phyloP scores from a whole-genome alignment of 2,113 vertebrate species.

The Boulengeromyrus knoepffleri region DNA sequence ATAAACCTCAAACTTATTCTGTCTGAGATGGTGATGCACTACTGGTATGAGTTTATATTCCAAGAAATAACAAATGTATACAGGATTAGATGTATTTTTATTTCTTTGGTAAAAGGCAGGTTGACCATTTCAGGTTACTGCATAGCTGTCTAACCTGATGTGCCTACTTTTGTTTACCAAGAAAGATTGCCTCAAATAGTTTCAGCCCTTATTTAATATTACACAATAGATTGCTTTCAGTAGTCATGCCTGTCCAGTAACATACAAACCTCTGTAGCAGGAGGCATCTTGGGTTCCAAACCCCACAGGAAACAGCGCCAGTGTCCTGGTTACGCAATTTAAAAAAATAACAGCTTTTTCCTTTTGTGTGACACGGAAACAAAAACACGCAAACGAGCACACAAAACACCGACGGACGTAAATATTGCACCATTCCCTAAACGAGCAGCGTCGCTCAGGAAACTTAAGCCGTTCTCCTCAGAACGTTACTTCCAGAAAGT shows the following conservation, averaged over 20 bases:
- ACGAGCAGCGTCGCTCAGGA: not conserved
- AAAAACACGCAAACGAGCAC: not conserved
- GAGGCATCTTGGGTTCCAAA: not conserved
- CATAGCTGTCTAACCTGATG: not conserved
- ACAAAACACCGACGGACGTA: not conserved
- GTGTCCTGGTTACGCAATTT: not conserved
- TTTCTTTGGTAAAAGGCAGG: not conserved
- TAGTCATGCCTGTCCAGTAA: constrained; percentile 3
- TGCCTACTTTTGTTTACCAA: constrained; percentile 2
- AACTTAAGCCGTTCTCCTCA: not conserved
- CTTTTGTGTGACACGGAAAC: not conserved
- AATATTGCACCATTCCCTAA: constrained; percentile 12
- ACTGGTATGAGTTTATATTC: not conserved
- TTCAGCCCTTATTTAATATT: constrained; percentile 1
- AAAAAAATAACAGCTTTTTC: not conserved
- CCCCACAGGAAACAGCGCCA: not conserved
- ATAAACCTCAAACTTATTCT: not conserved
- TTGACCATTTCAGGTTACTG: not conserved
- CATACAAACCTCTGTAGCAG: not conserved
- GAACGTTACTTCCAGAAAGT: not conserved
- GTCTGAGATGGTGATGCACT: not conserved
- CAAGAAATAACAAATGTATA: not conserved
- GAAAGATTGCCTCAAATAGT: not conserved
- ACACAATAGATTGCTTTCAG: not conserved
- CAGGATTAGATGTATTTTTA: not conserved